Base-by-base conservation (phyloP, 2,888 invertebrate species). In the Xanthia togata region DNA sequence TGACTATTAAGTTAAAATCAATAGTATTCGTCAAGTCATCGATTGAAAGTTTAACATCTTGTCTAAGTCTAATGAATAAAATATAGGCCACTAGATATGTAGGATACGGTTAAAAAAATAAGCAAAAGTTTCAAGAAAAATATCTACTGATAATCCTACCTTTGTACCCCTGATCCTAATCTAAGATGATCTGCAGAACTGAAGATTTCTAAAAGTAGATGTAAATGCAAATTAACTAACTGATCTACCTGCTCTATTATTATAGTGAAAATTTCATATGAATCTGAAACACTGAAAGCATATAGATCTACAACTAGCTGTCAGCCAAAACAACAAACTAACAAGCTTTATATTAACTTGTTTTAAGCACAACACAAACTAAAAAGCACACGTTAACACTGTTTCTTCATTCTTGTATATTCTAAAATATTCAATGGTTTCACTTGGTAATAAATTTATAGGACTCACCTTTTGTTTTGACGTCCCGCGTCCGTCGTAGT, bases 401-500 rank as follows among this genome's bases (percentile, higher is more conserved):
- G 26, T 55, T 62, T 65, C 23, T 57, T 50, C 14, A 38, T 20
- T 14, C 17, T 44, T 47, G 44, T 47, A 23, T 26, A 26, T 55
- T 64, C 12, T 64, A n/a, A 60, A 73, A 64, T 59, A 47, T 50
- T 59, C 41, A 59, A 77, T 35, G 35, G 69, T 38, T 53, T 23
- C 35, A 71, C 47, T 71, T 20, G 60, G 60, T 35, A 59, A 55
- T 79, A 79, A 79, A 79, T 60, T 44, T 60, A 71, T 55, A 35
- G 47, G 53, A 57, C 70, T 63, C 65, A 62, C 69, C 57, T 69
- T 75, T 84, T 67, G 81, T 84, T 84, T 79, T 76, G 38, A 68
- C 63, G 70, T 70, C 84, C 6, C 35, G 73, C 55, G 73, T 38
- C 57, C 72, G 55, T 55, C 26, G 38, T 72, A 73, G 76, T 59